Percentiles rank a stretch among this genome's conserved stretches.
Conservation (phyloP, 2,888 invertebrate species). For the Parapristionchus giblindavisi region DNA sequence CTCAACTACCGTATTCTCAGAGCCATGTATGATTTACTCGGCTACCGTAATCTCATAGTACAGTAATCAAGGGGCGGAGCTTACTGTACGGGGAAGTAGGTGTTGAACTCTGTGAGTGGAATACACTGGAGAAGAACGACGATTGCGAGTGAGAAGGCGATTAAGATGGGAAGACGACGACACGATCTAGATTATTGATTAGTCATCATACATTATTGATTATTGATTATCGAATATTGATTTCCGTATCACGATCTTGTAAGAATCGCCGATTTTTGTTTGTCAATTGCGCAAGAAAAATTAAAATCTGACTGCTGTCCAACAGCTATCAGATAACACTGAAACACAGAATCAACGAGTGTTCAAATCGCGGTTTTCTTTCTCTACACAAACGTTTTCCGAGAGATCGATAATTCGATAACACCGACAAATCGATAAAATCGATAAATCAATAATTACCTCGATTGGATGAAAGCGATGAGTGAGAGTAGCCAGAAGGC, state of each 20-base stretch:
- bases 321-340: constrained; percentile 45
- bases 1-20: too few species aligned
- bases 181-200: too few species aligned
- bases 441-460: constrained; percentile 27
- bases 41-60: too few species aligned
- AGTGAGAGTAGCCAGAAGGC: constrained; percentile 36
- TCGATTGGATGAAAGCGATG: constrained; percentile 5
- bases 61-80: not conserved
- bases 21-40: too few species aligned
- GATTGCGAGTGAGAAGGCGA: constrained; percentile 46
- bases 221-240: too few species aligned
- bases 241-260: too few species aligned
- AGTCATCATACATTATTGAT: too few species aligned
- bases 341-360: constrained; percentile 44
- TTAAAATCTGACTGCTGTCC: too few species aligned
- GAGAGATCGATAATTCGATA: not conserved
- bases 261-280: too few species aligned
- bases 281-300: too few species aligned
- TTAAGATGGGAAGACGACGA: constrained; percentile 43
- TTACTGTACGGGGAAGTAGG: constrained; percentile 43
- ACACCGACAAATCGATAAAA: not conserved
- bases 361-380: not conserved
- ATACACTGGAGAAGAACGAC: constrained; percentile 44
- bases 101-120: constrained; percentile 49
- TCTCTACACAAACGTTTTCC: not conserved